Evolutionary conservation across 1,140 invertebrate genomes (phyloP), one percentile per base, ranked within the genome.

Genomic region (Drosophila virilis): DNA sequence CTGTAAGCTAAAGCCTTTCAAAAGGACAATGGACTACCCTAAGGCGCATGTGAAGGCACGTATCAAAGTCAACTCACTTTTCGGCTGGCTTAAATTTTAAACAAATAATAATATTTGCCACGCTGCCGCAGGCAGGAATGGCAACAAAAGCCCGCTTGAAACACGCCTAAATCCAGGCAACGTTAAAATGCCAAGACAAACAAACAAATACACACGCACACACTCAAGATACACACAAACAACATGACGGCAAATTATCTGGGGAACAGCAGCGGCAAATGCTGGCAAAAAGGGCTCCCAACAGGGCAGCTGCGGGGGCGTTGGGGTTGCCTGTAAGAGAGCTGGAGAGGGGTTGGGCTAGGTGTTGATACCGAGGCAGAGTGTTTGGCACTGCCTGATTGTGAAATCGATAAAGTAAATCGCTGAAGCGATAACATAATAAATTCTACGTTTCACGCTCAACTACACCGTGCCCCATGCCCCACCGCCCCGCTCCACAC

Each of bases 401-500:
- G 85, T 78, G 85, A 89, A 89, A 89, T 89, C 85, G 84, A 89
- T 89, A 90, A 89, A 89, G 84, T 89, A 90, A 89, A 89, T 89
- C 84, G 84, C 54, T 90, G 85, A 76, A 84, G 77, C 84, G 84
- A 89, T 89, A 89, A 89, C 85, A 90, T 90, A 90, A 89, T 89
- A 89, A 89, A 89, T 89, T 90, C 84, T 75, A 83, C 77, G 74
- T 84, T 89, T 90, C 80, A 89, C 77, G 83, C 83, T 88, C 84
- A 88, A 88, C 83, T 88, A 88, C 79, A 67, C 73, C 43, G 60
- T 61, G 50, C n/a, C 12, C 8, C 55, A 10, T 22, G 13, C n/a
- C 33, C 51, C 32, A n/a, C 52, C 22, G 22, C 2, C 43, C 2
- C 15, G 8, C 15, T 15, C 13, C 8, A 2, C 15, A 15, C 15